Base-by-base conservation (phyloP, 2,113 vertebrate species). In the Salvelinus namaycush region DNA sequence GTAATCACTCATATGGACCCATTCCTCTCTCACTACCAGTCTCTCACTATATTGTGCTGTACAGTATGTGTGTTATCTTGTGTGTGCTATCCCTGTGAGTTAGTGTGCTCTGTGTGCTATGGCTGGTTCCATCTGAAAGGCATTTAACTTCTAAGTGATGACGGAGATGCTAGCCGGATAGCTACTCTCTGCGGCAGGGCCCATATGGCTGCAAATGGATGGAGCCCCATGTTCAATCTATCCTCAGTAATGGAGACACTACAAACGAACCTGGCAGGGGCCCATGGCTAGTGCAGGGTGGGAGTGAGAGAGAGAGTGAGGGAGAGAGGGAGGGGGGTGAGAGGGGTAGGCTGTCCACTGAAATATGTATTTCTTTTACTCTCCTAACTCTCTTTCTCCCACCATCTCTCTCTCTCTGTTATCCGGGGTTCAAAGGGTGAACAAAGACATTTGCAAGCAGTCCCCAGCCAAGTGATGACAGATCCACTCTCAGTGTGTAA, bases 201-300 rank as follows among this genome's bases (percentile, higher is more conserved):
- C 85, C 72, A 74, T 77, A 77, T 76, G 80, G 76, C 72, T 31
- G 73, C 73, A 80, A 84, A 86, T 85, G 76, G 77, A 87, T 74
- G 27, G 73, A 86, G 78, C 80, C 73, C 83, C 77, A 66, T 81
- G 83, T 84, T 85, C 74, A 81, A 73, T 88, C 75, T 77, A 73
- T 79, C 67, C 76, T 72, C 65, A 34, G 48, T 85, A 90, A 88
- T 87, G 64, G 79, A 81, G 77, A 85, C 70, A 78, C 81, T 70
- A 83, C 88, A 89, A 88, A 89, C 87, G 81, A 83, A 85, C 79
- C 39, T 44, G 39, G 9, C 83, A 65, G 70, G 79, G 85, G 31
- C 68, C 27, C 18, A 24, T 29, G 68, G 67, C 64, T 44, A 57
- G 64, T 48, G 20, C 3, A 39, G 39, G 22, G n/a, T 44, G 39